Evolutionary conservation across 2,113 vertebrate species (phyloP), one percentile per base, ranked within the genome.

Genomic region (Lichenostomus cassidix): DNA sequence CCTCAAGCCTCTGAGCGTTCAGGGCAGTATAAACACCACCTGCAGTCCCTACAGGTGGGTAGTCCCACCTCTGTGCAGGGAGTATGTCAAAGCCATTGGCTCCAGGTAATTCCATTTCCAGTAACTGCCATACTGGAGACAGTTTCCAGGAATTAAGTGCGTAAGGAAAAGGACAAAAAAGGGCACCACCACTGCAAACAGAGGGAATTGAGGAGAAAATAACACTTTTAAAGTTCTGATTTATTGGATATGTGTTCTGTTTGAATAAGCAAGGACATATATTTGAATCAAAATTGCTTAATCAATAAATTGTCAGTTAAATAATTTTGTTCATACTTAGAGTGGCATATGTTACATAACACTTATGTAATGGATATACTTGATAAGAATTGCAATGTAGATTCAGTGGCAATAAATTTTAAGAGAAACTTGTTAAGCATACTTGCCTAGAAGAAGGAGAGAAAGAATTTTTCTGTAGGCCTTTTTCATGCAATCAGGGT

Each of bases 21-120:
- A 62, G 63, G 53, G 73, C 68, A 23, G 17, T 13, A 18, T 41
- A 73, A 92, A 89, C 70, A 80, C 85, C 91, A 95, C 89, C 87
- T 96, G 95, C 55, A 33, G 21, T 73, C 82, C 65, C 79, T 76
- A 41, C 71, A 85, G 89, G 91, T 82, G 92, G 70, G 69, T 84
- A 90, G 89, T 95, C 83, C 79, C 56, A 90, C 73, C 82, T 78
- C 0, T 59, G 42, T 33, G 8, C 59, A 31, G 50, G 17, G 58
- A 4, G 2, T 47, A 20, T 80, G 78, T 79, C 65, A 53, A 60
- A 87, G 25, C 29, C 68, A 24, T 18, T 50, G 64, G 58, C 71
- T 87, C 60, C 21, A 63, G 46, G n/a, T 95, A 90, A 78, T 81
- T 90, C 50, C 35, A 5, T 90, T 96, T 70, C 55, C 75, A 71